Base-by-base conservation (phyloP, 2,888 invertebrate species). In the Apotomis turbidana region DNA sequence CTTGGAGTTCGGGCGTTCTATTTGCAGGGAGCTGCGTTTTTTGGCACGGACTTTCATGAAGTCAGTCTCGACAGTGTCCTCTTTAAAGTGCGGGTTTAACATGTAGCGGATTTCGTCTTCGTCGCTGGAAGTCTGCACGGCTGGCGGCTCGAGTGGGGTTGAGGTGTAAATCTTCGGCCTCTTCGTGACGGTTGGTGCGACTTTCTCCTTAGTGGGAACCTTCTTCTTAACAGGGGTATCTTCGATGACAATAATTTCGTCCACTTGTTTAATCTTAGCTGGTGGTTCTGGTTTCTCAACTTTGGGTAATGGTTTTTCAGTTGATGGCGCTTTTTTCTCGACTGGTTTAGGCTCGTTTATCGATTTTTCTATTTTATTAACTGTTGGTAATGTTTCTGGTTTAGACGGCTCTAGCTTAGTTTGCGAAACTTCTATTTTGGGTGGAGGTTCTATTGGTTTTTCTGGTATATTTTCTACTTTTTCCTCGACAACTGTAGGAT, bases 51-150 rank as follows among this genome's bases (percentile, higher is more conserved):
- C 86, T 79, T 88, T 89, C 88, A 90, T 86, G 71, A 92, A 93
- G 12, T 84, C 90, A 4, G 79, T 82, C 76, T 87, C 88, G 0
- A 75, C 69, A 3, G 80, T 79, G 6, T 87, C 84, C 1, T 78
- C 76, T 79, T 86, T 86, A 71, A 85, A 89, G 73, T 90, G 81
- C 3, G 93, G 93, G 73, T 93, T 93, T 0, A 93, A 77, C 93
- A 93, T 93, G 75, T 93, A 93, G 52, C 92, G 82, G 3, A 90
- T 79, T 70, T 92, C 93, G 49, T 93, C 91, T 5, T 92, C 92
- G 49, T 93, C 93, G 54, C 88, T 91, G 0, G 85, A 84, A 87
- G 1, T 77, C 74, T 0, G 74, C 60, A 80, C 76, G 71, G 84
- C 82, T 0, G 73, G 74, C 2, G 83, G 80, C 3, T 78, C 77